Evolutionary conservation across 2,113 vertebrate genomes (phyloP).

Genomic region (Potamarius usumacintae): DNA sequence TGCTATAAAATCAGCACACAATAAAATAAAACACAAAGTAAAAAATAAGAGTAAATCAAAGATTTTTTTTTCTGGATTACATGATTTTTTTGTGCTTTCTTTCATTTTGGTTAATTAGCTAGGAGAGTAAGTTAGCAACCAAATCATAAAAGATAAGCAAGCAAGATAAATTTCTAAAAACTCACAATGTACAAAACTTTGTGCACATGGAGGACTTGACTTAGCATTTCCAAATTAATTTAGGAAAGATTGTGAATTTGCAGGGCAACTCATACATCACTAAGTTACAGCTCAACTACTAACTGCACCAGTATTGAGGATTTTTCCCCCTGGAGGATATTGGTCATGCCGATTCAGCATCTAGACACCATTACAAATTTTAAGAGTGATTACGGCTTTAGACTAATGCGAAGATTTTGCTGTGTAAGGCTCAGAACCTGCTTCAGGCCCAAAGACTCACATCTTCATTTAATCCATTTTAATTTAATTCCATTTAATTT

Average conservation of each 20-base stretch:
- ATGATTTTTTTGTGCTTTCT: not conserved
- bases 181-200: not conserved
- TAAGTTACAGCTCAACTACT: not conserved
- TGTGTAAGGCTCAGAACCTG: not conserved
- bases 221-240: not conserved
- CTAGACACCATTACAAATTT: not conserved
- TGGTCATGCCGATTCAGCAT: not conserved
- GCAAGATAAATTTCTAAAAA: not conserved
- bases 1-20: too few relatives aligned
- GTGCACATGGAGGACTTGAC: not conserved
- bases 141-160: not conserved
- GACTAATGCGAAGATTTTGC: not conserved
- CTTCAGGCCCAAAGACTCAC: not conserved
- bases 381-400: not conserved
- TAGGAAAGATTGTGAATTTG: not conserved
- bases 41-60: not conserved
- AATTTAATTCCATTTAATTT: not conserved
- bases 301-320: not conserved
- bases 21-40: not conserved
- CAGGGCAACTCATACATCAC: not conserved
- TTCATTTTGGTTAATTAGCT: not conserved
- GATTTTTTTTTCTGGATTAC: too few relatives aligned
- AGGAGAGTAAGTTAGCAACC: not conserved
- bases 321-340: not conserved
- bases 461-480: slow-evolving; percentile 1